Evolutionary conservation across 2,113 vertebrate genomes (phyloP).

Genomic region (Okapia johnstoni): DNA sequence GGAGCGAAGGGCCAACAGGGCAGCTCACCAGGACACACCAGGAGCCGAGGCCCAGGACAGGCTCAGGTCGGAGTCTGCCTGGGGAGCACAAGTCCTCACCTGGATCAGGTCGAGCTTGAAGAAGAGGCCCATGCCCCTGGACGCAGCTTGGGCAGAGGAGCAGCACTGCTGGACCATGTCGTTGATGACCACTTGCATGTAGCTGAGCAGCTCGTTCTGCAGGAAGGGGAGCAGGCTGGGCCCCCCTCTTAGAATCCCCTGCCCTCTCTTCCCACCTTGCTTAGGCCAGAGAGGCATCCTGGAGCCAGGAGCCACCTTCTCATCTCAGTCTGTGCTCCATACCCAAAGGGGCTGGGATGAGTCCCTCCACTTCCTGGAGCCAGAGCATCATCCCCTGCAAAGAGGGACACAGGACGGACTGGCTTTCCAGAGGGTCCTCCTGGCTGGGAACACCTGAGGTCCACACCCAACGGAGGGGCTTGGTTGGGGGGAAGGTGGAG

Average conservation of each 20-base stretch:
- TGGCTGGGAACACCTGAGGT: background rate
- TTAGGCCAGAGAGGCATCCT: accelerated
- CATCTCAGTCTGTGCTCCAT: background rate
- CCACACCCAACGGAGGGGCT: background rate
- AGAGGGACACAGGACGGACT: background rate
- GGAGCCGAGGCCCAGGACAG: background rate
- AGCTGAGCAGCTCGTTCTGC: conserved; percentile 77
- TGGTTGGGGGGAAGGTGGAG: accelerated
- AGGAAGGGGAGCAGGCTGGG: background rate
- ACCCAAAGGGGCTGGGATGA: background rate
- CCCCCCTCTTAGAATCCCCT: accelerated
- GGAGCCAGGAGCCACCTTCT: background rate
- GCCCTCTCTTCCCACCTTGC: background rate
- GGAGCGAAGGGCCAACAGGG: background rate
- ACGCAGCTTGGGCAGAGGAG: conserved; percentile 54
- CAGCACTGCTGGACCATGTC: conserved; percentile 82
- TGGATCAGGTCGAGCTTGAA: conserved; percentile 83
- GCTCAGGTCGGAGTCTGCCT: background rate
- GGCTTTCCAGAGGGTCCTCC: background rate
- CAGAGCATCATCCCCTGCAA: background rate
- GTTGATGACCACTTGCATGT: conserved; percentile 73
- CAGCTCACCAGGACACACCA: accelerated
- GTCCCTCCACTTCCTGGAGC: background rate
- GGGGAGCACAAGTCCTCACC: conserved; percentile 29
- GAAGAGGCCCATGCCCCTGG: conserved; percentile 65